Evolutionary conservation across 2,888 invertebrate genomes (phyloP).

Genomic region (Conops quadrifasciatus): DNA sequence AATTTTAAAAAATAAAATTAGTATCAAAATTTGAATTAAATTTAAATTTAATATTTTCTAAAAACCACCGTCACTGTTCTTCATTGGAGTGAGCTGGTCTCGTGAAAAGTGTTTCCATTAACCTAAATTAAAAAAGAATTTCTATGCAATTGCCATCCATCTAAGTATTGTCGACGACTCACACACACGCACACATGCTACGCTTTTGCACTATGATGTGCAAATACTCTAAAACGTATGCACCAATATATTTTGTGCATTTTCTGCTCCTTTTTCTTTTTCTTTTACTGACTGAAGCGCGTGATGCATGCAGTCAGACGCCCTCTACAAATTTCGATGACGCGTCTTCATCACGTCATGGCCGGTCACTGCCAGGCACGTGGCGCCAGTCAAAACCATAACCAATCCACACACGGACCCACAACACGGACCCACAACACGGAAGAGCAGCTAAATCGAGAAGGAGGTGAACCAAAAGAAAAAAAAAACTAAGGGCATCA

Average conservation of each 20-base stretch:
- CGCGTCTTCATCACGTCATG: conserved; percentile 2
- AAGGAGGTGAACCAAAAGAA: background rate
- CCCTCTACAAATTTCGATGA: conserved; percentile 3
- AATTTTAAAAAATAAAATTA: no score
- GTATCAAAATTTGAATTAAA: no score
- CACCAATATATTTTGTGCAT: background rate
- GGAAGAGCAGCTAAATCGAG: background rate
- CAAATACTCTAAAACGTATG: background rate
- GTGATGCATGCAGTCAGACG: background rate
- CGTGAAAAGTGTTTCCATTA: background rate
- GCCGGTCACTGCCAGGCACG: conserved; percentile 5
- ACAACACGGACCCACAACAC: background rate
- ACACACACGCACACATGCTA: no score
- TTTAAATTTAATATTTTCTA: no score
- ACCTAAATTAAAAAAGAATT: background rate
- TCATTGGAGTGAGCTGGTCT: no score
- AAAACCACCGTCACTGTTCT: no score
- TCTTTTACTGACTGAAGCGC: background rate
- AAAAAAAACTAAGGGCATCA: conserved; percentile 23
- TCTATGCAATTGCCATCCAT: background rate
- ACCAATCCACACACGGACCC: background rate
- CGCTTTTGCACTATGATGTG: background rate
- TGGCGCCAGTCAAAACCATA: conserved; percentile 14
- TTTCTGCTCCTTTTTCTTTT: background rate
- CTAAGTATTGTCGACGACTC: background rate